Evolutionary conservation across 2,113 vertebrate genomes (phyloP), one percentile per base, ranked within the genome.

Genomic region (Tetrao urogallus): DNA sequence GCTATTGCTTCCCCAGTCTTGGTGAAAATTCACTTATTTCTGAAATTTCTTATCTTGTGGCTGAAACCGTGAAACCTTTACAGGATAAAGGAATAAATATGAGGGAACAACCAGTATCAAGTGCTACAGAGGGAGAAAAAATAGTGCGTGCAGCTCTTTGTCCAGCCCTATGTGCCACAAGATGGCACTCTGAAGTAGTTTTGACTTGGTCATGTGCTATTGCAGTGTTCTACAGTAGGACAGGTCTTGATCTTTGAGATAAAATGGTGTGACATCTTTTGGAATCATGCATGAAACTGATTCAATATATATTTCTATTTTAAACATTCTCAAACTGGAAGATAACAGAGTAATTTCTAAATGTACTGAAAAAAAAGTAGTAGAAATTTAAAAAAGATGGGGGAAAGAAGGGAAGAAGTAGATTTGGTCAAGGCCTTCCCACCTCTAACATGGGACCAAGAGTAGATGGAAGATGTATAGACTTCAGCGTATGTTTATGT

Each of bases 171-270:
- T 65, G 18, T 80, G 83, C 72, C 92, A 96, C 77, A 78, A 90
- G 96, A 89, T 94, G 96, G 63, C 92, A 91, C 60, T 83, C 57
- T 42, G 80, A 80, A 97, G 93, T 82, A 95, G 75, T 40, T 75
- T 64, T 84, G 71, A 17, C 25, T 65, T 69, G 24, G 19, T 24
- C 82, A 56, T 77, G 28, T 34, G 15, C 50, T n/a, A 32, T 2
- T 64, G 76, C 34, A 20, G 3, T 8, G 8, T n/a, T 60, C 60
- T 11, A 38, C 70, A 79, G 34, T 13, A 1, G 17, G 27, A 12
- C 7, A 43, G 30, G 13, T 47, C 32, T 16, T 17, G 42, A 1
- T 24, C 8, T 54, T 69, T 91, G 16, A 56, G 7, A 38, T 74
- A 63, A 64, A 79, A 67, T 32, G 10, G 3, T 60, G 32, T 10